A percentile compares a stretch with the other conserved stretches of the same genome.
Evolutionary conservation across 1,140 invertebrate genomes (phyloP).

Genomic region (Epicauta chinensis): DNA sequence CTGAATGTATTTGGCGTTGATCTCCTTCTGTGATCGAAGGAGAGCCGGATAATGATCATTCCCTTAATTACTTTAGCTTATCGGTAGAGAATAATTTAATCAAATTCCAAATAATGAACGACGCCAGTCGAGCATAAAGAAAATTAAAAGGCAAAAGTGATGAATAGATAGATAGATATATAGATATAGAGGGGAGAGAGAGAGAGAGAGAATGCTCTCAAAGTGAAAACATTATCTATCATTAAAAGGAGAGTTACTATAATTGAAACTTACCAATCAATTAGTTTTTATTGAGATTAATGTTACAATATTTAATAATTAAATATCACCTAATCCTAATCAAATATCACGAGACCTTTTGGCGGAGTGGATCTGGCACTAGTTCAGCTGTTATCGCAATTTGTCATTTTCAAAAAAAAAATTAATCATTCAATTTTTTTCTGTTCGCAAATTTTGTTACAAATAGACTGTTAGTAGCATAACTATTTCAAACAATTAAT

Average conservation of each 20-base stretch:
- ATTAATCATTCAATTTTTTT: too few species aligned
- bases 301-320: background rate
- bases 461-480: too few species aligned
- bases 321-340: too few species aligned
- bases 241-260: slow-evolving; percentile 1
- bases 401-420: too few species aligned
- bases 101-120: slow-evolving; percentile 14
- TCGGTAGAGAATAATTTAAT: slow-evolving; percentile 18
- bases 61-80: slow-evolving; percentile 18
- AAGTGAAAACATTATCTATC: slow-evolving; percentile 10
- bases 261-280: background rate
- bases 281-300: slow-evolving; percentile 1
- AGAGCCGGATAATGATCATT: slow-evolving; percentile 17
- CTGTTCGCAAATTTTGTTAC: too few species aligned
- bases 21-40: slow-evolving; percentile 10
- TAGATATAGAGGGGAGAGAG: background rate
- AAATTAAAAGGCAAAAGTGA: slow-evolving; percentile 11
- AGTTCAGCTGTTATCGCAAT: too few species aligned
- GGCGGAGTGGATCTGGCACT: too few species aligned
- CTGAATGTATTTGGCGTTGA: slow-evolving; percentile 10
- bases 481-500: too few species aligned
- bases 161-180: slow-evolving; percentile 7
- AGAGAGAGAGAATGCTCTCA: slow-evolving; percentile 2
- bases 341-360: too few species aligned
- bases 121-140: slow-evolving; percentile 12